phyloP scores from a whole-genome alignment of 2,888 invertebrate species.

The Rotaria sp. region DNA sequence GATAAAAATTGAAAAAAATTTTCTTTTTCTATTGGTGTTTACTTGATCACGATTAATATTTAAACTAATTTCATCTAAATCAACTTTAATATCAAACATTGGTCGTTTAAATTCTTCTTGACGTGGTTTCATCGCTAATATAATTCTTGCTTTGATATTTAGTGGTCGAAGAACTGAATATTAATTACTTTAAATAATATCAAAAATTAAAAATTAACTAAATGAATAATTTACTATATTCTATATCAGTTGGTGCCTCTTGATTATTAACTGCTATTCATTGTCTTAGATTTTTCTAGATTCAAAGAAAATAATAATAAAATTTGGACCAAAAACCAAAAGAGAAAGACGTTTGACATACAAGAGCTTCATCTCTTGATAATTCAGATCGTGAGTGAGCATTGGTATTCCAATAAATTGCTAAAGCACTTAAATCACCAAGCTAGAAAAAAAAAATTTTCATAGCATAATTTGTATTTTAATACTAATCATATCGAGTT shows the following conservation, averaged over 20 bases:
- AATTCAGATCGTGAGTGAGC: neutral
- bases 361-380: neutral
- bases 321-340: neutral
- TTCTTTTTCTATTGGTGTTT: neutral
- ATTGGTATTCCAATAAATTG: conserved; percentile 15
- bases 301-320: too few species aligned
- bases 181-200: neutral
- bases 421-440: conserved; percentile 2
- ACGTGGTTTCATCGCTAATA: conserved; percentile 38
- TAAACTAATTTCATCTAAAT: conserved; percentile 39
- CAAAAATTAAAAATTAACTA: too few species aligned
- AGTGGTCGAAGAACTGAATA: conserved; percentile 34
- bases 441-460: neutral
- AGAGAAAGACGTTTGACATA: neutral
- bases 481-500: too few species aligned
- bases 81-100: conserved; percentile 41
- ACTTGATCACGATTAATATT: conserved; percentile 38
- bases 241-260: neutral
- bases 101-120: conserved; percentile 26
- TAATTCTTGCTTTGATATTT: conserved; percentile 18
- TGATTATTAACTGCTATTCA: neutral
- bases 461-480: too few species aligned
- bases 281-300: neutral
- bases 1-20: neutral
- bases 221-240: neutral